Percentiles rank a stretch among this genome's conserved stretches.
phyloP scores from a whole-genome alignment of 1,140 invertebrate species.

The Odontomachus brunneus region DNA sequence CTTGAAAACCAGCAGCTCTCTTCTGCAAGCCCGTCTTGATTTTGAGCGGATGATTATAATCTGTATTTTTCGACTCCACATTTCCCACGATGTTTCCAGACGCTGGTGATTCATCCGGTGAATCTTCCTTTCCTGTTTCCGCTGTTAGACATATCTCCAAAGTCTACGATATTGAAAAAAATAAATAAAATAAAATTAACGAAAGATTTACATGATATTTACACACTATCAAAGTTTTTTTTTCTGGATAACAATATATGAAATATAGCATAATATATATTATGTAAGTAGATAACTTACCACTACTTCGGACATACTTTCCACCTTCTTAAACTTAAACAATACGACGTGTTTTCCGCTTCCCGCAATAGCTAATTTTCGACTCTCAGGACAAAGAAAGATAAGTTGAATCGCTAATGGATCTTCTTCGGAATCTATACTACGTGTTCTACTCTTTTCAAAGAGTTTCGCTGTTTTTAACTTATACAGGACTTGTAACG shows the following conservation, averaged over 20 bases:
- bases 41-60: constrained; percentile 87
- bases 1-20: constrained; percentile 96
- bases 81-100: constrained; percentile 86
- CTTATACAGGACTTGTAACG: constrained; percentile 98
- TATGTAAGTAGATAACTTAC: constrained; percentile 86
- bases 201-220: too few relatives aligned
- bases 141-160: constrained; percentile 95
- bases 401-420: constrained; percentile 97
- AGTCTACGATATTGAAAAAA: constrained; percentile 86
- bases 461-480: constrained; percentile 98
- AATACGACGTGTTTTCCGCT: constrained; percentile 96
- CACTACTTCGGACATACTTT: constrained; percentile 93
- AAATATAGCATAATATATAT: constrained; percentile 4
- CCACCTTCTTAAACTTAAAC: constrained; percentile 97
- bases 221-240: not conserved
- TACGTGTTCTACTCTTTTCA: constrained; percentile 89
- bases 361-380: constrained; percentile 95
- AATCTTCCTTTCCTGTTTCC: constrained; percentile 92
- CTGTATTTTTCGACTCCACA: constrained; percentile 83
- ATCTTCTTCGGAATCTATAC: constrained; percentile 91
- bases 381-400: constrained; percentile 96
- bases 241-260: not conserved
- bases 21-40: constrained; percentile 92
- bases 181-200: too few relatives aligned
- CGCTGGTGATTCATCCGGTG: constrained; percentile 92